Evolutionary conservation across 1,140 invertebrate species (phyloP).

Genomic region (Mesaphorura yosii): DNA sequence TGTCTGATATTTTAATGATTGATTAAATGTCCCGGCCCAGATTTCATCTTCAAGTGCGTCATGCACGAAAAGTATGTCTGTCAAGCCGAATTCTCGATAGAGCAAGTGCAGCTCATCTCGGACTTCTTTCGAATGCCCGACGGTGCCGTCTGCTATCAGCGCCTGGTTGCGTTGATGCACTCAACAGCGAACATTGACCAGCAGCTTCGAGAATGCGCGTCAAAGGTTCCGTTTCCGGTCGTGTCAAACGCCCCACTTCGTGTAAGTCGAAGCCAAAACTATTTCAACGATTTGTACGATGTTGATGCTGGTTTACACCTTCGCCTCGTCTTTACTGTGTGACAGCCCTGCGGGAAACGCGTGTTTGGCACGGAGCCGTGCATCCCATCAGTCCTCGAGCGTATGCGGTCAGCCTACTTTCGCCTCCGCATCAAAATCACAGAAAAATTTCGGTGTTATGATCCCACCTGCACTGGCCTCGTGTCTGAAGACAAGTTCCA

Average conservation of each 20-base stretch:
- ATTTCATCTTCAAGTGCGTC: slow-evolving; percentile 28
- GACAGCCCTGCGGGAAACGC: slow-evolving; percentile 25
- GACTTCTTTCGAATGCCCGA: slow-evolving; percentile 30
- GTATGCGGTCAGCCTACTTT: slow-evolving; percentile 26
- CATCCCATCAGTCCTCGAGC: slow-evolving; percentile 26
- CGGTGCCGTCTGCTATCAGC: slow-evolving; percentile 24
- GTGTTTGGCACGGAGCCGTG: slow-evolving; percentile 28
- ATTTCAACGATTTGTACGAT: neutral
- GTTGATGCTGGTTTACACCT: neutral
- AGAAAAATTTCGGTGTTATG: slow-evolving; percentile 27
- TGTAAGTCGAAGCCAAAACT: slow-evolving; percentile 12
- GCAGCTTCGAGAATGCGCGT: slow-evolving; percentile 28
- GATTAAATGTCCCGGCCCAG: too few relatives aligned
- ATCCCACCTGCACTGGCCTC: slow-evolving; percentile 23
- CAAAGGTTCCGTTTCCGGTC: slow-evolving; percentile 22
- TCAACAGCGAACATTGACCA: slow-evolving; percentile 27
- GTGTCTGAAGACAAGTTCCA: slow-evolving; percentile 27
- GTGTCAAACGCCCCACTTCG: slow-evolving; percentile 15
- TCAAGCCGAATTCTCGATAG: slow-evolving; percentile 20
- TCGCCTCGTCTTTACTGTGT: neutral
- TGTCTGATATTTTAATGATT: neutral
- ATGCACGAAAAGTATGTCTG: slow-evolving; percentile 30
- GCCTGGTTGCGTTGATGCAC: slow-evolving; percentile 23
- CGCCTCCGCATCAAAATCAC: slow-evolving; percentile 25
- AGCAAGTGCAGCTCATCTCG: slow-evolving; percentile 22